phyloP scores from a whole-genome alignment of 1,140 invertebrate species.

The Vanessa tameamea region DNA sequence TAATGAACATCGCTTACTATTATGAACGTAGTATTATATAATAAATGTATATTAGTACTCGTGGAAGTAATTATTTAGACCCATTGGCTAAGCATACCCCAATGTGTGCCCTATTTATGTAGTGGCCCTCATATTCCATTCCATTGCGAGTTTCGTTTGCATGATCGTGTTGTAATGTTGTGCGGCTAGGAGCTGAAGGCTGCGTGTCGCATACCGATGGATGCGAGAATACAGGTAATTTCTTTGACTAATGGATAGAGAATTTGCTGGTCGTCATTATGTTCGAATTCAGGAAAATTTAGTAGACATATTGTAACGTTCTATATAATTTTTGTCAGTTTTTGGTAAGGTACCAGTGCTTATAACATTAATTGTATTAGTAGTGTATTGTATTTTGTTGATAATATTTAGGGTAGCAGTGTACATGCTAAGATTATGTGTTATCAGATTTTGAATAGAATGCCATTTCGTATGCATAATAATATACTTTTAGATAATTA shows the following conservation, averaged over 20 bases:
- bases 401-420: too few relatives aligned
- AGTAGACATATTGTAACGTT: too few relatives aligned
- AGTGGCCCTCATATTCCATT: conserved; percentile 50
- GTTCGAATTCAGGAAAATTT: too few relatives aligned
- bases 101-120: conserved; percentile 37
- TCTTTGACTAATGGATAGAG: not conserved
- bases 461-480: too few relatives aligned
- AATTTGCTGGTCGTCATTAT: not conserved
- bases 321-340: too few relatives aligned
- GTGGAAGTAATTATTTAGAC: not conserved
- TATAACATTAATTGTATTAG: too few relatives aligned
- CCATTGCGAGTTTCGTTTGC: conserved; percentile 65
- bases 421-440: too few relatives aligned
- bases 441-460: too few relatives aligned
- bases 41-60: not conserved
- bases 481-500: too few relatives aligned
- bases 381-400: too few relatives aligned
- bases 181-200: conserved; percentile 87
- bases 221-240: conserved; percentile 91
- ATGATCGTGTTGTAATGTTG: conserved; percentile 78
- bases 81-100: conserved; percentile 37
- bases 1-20: not conserved
- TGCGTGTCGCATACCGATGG: conserved; percentile 92
- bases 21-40: not conserved
- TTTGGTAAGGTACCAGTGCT: too few relatives aligned